These are phyloP conservation scores for Lithodes maja DNA, from an alignment of 2,888 invertebrate species.

Conservation along the genomic window DNA sequence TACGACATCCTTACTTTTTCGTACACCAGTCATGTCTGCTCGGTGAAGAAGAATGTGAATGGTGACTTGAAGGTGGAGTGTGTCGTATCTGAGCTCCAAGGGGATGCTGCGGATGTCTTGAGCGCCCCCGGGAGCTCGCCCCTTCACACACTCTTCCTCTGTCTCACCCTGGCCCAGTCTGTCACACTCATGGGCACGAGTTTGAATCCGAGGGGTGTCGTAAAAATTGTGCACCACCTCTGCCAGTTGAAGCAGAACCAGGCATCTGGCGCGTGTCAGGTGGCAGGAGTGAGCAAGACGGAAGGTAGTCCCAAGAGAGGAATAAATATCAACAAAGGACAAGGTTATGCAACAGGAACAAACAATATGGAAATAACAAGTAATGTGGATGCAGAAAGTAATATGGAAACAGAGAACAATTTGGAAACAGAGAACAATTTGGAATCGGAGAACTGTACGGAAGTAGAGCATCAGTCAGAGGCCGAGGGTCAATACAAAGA, in stretches of 20 bases:
- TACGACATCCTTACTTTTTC: slow-evolving; percentile 5
- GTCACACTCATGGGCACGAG: background rate
- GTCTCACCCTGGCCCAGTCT: background rate
- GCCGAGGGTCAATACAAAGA: too few species aligned
- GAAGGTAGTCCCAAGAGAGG: too few species aligned
- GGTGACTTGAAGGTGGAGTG: background rate
- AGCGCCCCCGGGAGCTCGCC: background rate
- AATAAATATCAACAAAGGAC: too few species aligned
- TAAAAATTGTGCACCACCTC: background rate
- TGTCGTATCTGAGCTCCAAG: background rate
- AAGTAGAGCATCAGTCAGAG: too few species aligned
- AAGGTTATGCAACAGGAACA: background rate
- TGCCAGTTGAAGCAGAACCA: background rate
- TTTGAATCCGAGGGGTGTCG: background rate
- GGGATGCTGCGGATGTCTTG: background rate
- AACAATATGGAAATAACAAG: background rate
- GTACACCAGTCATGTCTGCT: background rate
- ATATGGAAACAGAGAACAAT: background rate
- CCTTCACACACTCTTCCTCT: background rate
- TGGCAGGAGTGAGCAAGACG: too few species aligned
- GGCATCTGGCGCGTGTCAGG: background rate
- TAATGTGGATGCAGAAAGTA: background rate
- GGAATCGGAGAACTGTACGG: too few species aligned
- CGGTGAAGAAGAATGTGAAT: slow-evolving; percentile 1
- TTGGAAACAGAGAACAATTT: too few species aligned